Conservation (phyloP, 2,113 vertebrate species). For the Sylvia atricapilla region DNA sequence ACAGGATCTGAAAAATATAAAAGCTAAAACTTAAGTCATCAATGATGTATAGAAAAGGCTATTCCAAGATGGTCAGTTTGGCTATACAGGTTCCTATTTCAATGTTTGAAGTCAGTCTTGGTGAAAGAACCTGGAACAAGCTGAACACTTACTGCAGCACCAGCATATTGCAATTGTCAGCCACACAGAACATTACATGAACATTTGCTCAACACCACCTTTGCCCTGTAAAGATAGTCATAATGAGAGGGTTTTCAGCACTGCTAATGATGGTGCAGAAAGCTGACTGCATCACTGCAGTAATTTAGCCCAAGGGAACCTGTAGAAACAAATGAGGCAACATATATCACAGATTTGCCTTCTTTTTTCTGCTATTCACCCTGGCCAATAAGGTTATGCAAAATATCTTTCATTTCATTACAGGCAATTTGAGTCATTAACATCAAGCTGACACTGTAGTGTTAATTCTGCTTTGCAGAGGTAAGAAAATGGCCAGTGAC, state of each 20-base stretch:
- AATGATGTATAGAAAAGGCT: neutral
- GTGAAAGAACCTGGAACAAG: neutral
- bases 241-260: neutral
- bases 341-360: neutral
- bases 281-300: neutral
- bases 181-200: neutral
- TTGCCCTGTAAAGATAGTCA: neutral
- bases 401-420: constrained; percentile 10
- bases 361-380: neutral
- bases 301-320: neutral
- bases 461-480: neutral
- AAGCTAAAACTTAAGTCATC: neutral
- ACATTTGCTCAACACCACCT: neutral
- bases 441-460: neutral
- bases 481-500: neutral
- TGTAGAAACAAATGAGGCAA: constrained; percentile 8
- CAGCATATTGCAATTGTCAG: neutral
- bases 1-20: neutral
- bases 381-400: neutral
- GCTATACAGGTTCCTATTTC: neutral
- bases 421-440: constrained; percentile 10
- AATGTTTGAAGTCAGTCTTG: neutral
- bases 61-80: accelerated
- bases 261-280: neutral
- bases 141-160: neutral